Base-by-base conservation (phyloP, 2,113 vertebrate genomes). In the Sisor rabdophorus region DNA sequence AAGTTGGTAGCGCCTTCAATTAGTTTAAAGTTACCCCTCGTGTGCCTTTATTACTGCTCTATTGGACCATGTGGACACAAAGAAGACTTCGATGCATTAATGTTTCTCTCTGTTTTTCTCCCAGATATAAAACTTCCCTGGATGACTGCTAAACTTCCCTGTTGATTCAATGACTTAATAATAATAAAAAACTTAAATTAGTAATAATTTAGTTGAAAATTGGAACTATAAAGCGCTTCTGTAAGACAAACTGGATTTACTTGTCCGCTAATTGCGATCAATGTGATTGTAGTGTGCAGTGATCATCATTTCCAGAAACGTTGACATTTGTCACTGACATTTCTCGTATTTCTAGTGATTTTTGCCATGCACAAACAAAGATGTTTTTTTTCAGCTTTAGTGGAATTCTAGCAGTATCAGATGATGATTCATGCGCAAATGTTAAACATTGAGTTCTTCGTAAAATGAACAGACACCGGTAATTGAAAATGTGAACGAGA, bases 401-500 rank as follows among this genome's bases (percentile, higher is more conserved):
- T 48, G 22, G 15, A 67, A 50, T 52, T 9, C 4, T 20, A 28
- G 47, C n/a, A 40, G 4, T 20, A 52, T 28, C 54, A 55, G 52
- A 26, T 44, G 11, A 24, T 22, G 11, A 47, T 68, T 15, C 58
- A 9, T 28, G 3, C 30, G 26, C 56, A 24, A 58, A 19, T 76
- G 52, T 76, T 64, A 19, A 73, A 54, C 24, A 40, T 16, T 64
- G 36, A n/a, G 26, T 76, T 56, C 20, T 3, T 54, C 19, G 2
- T 76, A 26, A 28, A 36, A 47, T 67, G 44, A 54, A 56, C 48
- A 60, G 47, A 20, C 56, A 26, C 55, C 24, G 28, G 40, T 52
- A n/a, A 77, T 36, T 50, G 40, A 52, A 70, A 70, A 70, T 60
- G 26, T 44, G 70, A 70, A 70, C 55, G 17, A 22, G n/a, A 67